These are phyloP conservation scores for Bugulina stolonifera DNA, from an alignment of 2,888 invertebrate species.

Conservation along the genomic window DNA sequence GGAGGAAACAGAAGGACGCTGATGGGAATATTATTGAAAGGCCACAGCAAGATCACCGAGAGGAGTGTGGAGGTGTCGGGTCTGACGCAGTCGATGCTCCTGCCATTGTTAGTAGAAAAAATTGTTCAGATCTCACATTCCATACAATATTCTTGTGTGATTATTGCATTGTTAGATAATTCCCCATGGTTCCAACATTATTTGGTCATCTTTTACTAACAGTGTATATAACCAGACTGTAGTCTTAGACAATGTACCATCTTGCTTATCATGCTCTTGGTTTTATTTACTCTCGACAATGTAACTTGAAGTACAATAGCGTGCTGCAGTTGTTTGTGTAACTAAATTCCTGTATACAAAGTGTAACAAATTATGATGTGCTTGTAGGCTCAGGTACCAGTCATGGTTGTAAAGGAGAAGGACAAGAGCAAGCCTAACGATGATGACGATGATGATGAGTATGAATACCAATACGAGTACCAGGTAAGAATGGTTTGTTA, in stretches of 20 bases:
- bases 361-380: too few relatives aligned
- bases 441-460: background rate
- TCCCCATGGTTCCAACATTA: too few relatives aligned
- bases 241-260: too few relatives aligned
- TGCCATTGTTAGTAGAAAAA: background rate
- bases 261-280: too few relatives aligned
- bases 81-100: conserved; percentile 3
- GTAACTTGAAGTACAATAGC: too few relatives aligned
- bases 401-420: conserved; percentile 20
- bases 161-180: too few relatives aligned
- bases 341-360: too few relatives aligned
- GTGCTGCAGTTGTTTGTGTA: too few relatives aligned
- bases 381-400: conserved; percentile 17
- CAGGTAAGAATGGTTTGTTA: conserved; percentile 1
- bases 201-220: too few relatives aligned
- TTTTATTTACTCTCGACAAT: too few relatives aligned
- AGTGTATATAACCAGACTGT: too few relatives aligned
- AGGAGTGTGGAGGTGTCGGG: conserved; percentile 3
- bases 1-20: background rate
- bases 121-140: background rate
- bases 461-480: conserved; percentile 18
- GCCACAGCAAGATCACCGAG: background rate
- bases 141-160: too few relatives aligned
- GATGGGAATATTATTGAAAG: background rate
- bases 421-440: background rate